phyloP scores from a whole-genome alignment of 2,797 vertebrate species.

The Tauraco hartlaubi region DNA sequence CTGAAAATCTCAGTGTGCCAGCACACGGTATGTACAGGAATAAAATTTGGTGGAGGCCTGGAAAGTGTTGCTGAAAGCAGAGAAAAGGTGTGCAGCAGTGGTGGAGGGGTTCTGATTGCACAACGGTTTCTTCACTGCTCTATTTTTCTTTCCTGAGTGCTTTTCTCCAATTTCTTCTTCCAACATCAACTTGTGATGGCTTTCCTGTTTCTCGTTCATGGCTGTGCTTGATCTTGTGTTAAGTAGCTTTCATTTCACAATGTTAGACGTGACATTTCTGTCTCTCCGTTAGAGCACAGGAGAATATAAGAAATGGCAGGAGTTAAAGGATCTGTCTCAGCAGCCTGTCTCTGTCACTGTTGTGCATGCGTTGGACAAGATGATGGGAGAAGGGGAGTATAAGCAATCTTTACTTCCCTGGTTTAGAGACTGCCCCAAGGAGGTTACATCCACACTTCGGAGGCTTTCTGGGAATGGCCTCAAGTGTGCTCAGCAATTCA shows the following conservation, averaged over 20 bases:
- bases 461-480: neutral
- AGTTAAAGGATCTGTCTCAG: neutral
- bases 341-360: neutral
- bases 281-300: neutral
- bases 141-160: neutral
- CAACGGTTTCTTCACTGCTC: neutral
- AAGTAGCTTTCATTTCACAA: neutral
- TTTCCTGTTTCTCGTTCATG: neutral
- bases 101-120: neutral
- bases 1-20: neutral
- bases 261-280: neutral
- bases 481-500: neutral
- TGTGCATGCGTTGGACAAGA: neutral
- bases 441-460: neutral
- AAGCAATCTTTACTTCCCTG: neutral
- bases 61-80: neutral
- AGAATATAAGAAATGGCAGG: neutral
- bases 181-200: neutral
- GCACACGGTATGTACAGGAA: accelerated
- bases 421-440: neutral
- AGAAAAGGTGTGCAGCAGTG: neutral
- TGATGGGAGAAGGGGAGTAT: neutral
- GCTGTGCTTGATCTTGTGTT: neutral
- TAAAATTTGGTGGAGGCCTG: neutral
- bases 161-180: neutral